Conservation (phyloP, 2,113 vertebrate genomes). For the Chaenocephalus aceratus region DNA sequence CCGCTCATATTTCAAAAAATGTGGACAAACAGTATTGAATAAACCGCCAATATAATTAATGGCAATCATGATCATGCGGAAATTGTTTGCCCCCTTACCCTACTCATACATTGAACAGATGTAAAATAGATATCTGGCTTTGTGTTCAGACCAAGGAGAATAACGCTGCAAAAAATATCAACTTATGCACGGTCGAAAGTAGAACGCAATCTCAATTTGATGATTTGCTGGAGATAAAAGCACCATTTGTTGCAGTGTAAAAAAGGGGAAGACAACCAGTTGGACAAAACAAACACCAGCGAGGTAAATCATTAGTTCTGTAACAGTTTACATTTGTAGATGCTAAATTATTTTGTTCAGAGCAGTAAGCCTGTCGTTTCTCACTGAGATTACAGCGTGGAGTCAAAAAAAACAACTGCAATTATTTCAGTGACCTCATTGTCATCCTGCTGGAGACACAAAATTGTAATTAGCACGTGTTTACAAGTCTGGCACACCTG, state of each 20-base stretch:
- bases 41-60: conserved; percentile 74
- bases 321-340: neutral
- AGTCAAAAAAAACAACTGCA: conserved; percentile 88
- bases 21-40: conserved; percentile 74
- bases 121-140: conserved; percentile 27
- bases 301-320: too few relatives aligned
- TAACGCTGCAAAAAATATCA: too few relatives aligned
- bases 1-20: conserved; percentile 74
- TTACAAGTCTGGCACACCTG: conserved; percentile 96
- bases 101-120: conserved; percentile 44
- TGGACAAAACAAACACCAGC: neutral
- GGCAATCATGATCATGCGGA: conserved; percentile 58
- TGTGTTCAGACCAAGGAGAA: conserved; percentile 5
- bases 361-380: conserved; percentile 31
- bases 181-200: too few relatives aligned
- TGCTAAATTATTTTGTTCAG: conserved; percentile 1
- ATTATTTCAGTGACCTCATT: conserved; percentile 99
- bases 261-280: too few relatives aligned
- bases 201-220: neutral
- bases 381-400: conserved; percentile 35
- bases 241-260: neutral
- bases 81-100: conserved; percentile 56
- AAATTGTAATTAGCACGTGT: conserved; percentile 94
- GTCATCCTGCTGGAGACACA: conserved; percentile 86
- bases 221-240: neutral